These are phyloP conservation scores for Seriola quinqueradiata DNA, from an alignment of 2,113 vertebrate species.

Conservation along the genomic window DNA sequence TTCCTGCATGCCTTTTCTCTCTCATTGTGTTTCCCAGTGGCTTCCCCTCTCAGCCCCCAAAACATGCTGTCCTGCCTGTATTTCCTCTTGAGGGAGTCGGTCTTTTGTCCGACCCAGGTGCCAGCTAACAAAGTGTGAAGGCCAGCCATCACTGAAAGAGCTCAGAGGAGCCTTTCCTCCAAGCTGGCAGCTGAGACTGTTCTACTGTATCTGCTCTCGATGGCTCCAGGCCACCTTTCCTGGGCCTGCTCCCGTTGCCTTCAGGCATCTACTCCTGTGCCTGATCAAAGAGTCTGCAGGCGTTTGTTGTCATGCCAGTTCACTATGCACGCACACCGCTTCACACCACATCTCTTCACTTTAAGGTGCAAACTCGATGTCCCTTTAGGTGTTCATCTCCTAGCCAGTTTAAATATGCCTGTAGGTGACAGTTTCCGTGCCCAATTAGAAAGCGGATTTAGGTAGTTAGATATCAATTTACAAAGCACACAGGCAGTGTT, in stretches of 20 bases:
- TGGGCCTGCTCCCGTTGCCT: constrained; percentile 64
- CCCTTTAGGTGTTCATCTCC: constrained; percentile 51
- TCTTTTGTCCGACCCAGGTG: constrained; percentile 56
- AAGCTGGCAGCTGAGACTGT: constrained; percentile 50
- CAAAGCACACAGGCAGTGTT: constrained; percentile 40
- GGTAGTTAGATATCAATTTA: constrained; percentile 50
- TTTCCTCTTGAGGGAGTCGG: constrained; percentile 44
- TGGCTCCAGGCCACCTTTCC: constrained; percentile 73
- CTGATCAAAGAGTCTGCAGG: constrained; percentile 78
- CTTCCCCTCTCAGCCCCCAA: constrained; percentile 24
- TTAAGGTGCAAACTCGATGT: constrained; percentile 48
- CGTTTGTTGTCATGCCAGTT: constrained; percentile 73
- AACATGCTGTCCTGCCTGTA: constrained; percentile 28
- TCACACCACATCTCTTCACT: constrained; percentile 22
- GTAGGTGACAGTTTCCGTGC: constrained; percentile 47
- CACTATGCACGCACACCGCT: constrained; percentile 37
- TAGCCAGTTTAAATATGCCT: constrained; percentile 58
- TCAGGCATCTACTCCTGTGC: constrained; percentile 67
- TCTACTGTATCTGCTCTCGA: constrained; percentile 65
- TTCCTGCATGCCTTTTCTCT: constrained; percentile 31
- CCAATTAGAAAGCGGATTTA: constrained; percentile 50
- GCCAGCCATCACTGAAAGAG: constrained; percentile 55
- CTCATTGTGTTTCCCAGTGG: constrained; percentile 24
- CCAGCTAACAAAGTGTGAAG: constrained; percentile 59
- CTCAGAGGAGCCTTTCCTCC: constrained; percentile 50